Base-by-base conservation (phyloP, 1,140 invertebrate genomes). In the Drosophila pallidifrons region DNA sequence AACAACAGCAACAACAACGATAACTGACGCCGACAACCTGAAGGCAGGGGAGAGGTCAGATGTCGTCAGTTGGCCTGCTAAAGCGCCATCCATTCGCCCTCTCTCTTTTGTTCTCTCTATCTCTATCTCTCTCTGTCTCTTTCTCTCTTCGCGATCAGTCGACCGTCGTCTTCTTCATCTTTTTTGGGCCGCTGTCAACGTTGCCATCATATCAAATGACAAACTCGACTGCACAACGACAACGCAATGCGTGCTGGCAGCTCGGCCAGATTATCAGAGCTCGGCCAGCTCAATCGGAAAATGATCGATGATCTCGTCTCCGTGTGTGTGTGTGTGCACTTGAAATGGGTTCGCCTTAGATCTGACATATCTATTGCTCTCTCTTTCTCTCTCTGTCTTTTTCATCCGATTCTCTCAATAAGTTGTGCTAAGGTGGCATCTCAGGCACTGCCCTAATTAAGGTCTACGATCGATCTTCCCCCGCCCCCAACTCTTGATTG, bases 171-270 rank as follows among this genome's bases (percentile, higher is more conserved):
- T 74, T 75, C 68, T 67, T 77, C 74, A 41, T 38, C 41, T 25
- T 25, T 25, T 25, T 25, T 25, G 57, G 58, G 41, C 51, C 47
- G 82, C 82, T 85, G 82, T 85, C 81, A 83, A 59, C 81, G 61
- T 69, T 60, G 77, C 81, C 81, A 85, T 83, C 81, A 83, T 85
- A 83, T 85, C 81, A 63, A 75, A 85, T 85, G 81, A 85, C 82
- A 85, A 85, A 78, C 61, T 79, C 57, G 80, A 79, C 46, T 82
- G 76, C 77, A 81, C 75, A 79, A 65, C 46, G 59, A 25, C 51
- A 70, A 65, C 32, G 61, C 68, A 66, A 76, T 76, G 68, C 60
- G 69, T 76, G 74, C 54, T 76, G 75, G 75, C 75, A 74, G 70
- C 52, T 68, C 46, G n/a, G n/a, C 13, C 43, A 72, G 75, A 86